Evolutionary conservation across 2,888 invertebrate species (phyloP), one percentile per base, ranked within the genome.

Genomic region (Rhagophthalmus giganteus): DNA sequence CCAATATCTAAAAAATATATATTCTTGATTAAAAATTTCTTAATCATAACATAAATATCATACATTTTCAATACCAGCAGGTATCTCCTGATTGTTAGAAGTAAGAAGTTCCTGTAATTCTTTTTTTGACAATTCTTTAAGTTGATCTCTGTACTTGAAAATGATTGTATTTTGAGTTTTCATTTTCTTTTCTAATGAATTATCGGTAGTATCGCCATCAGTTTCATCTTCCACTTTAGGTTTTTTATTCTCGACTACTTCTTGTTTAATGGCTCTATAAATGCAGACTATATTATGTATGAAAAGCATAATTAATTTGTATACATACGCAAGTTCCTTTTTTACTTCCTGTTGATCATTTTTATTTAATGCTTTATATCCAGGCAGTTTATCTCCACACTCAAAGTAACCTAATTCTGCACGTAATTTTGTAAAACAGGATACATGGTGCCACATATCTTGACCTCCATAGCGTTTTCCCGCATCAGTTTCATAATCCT

Each of bases 361-460:
- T 57, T 82, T 78, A 5, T 76, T 82, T 2, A 97, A 76, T 0
- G 69, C 68, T 8, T 82, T 79, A 69, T 85, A 90, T 0, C 95
- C 95, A n/a, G 89, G 87, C 13, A 97, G 73, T 62, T 77, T 76
- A 50, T 85, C 84, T 0, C 87, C 93, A 7, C 79, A 76, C 25
- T 82, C 88, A 67, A 82, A 84, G 74, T 85, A 97, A 9, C 84
- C 81, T 1, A 94, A 73, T 5, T 87, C 85, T 11, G 81, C 78
- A 26, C 94, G 79, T 1, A 84, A 67, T 66, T 90, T 85, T 0
- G 83, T 85, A 76, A 97, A 97, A 70, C 97, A 97, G 51, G 89
- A 87, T 1, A 94, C 73, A 74, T 97, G 97, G 73, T 96, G 87
- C 96, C 96, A 97, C 39, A 86, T 77, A 47, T 91, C 85, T 64